These are phyloP conservation scores for Cirrhinus molitorella DNA, from an alignment of 2,797 vertebrate genomes.

Conservation along the genomic window DNA sequence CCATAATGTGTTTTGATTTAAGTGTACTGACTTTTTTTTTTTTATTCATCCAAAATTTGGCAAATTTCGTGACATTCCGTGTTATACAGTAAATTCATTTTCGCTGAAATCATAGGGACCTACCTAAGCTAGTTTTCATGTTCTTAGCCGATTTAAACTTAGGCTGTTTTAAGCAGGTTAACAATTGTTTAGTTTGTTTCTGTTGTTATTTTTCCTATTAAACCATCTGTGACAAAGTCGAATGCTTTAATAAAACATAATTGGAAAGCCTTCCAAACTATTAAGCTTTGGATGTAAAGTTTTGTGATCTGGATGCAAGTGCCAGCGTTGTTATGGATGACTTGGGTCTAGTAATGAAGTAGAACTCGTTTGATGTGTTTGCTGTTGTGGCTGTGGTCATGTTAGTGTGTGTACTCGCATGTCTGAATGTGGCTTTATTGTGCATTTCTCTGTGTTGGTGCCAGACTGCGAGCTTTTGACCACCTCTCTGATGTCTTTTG, in stretches of 20 bases:
- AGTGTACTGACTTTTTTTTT: no score
- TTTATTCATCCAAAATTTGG: no score
- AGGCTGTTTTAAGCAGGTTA: background rate
- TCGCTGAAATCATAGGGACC: no score
- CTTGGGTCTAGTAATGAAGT: constrained; percentile 44
- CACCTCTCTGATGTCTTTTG: constrained; percentile 59
- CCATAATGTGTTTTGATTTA: no score
- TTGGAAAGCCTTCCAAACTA: background rate
- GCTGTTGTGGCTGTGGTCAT: constrained; percentile 51
- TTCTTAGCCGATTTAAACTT: no score
- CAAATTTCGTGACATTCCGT: no score
- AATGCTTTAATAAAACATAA: background rate
- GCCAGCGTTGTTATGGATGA: constrained; percentile 44
- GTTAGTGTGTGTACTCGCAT: constrained; percentile 43
- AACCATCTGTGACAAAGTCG: background rate
- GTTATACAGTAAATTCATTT: no score
- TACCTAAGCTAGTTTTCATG: no score
- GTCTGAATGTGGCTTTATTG: constrained; percentile 38
- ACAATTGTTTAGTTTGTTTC: background rate
- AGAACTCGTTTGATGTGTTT: constrained; percentile 57
- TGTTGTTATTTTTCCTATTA: background rate
- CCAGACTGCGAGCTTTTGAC: constrained; percentile 55
- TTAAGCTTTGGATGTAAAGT: background rate
- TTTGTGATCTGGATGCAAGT: constrained; percentile 18
- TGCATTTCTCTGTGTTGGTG: constrained; percentile 46